phyloP scores from a whole-genome alignment of 1,140 invertebrate species.

The Neodiprion lecontei region DNA sequence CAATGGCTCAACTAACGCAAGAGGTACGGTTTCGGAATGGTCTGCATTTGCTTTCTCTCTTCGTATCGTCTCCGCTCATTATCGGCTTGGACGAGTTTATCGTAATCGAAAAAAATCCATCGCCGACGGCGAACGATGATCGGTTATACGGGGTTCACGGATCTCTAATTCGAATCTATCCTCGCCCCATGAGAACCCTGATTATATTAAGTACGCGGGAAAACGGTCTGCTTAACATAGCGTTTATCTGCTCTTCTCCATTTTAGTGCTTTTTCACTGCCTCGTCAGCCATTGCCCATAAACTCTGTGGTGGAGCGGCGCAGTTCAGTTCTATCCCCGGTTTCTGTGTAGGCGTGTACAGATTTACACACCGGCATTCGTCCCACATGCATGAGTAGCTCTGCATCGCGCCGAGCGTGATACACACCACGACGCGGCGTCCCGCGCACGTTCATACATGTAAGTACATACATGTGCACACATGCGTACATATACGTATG shows the following conservation, averaged over 20 bases:
- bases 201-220: constrained; percentile 62
- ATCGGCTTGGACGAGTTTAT: too few species aligned
- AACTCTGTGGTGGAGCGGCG: constrained; percentile 36
- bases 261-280: constrained; percentile 63
- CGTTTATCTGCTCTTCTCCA: constrained; percentile 61
- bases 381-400: too few species aligned
- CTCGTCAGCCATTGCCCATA: constrained; percentile 61
- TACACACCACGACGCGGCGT: background rate
- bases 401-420: too few species aligned
- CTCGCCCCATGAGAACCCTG: constrained; percentile 41
- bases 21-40: too few species aligned
- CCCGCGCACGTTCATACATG: background rate
- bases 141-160: background rate
- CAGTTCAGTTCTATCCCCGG: too few species aligned
- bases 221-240: constrained; percentile 62
- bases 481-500: background rate
- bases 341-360: too few species aligned
- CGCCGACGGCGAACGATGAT: background rate
- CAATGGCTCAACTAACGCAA: too few species aligned
- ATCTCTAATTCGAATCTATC: constrained; percentile 43
- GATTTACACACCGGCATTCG: too few species aligned
- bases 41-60: too few species aligned
- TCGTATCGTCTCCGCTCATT: too few species aligned
- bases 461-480: background rate
- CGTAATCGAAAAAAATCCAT: background rate